Conservation (phyloP, 92 coral and sea anemone genomes). For the Diadumene lineata region DNA sequence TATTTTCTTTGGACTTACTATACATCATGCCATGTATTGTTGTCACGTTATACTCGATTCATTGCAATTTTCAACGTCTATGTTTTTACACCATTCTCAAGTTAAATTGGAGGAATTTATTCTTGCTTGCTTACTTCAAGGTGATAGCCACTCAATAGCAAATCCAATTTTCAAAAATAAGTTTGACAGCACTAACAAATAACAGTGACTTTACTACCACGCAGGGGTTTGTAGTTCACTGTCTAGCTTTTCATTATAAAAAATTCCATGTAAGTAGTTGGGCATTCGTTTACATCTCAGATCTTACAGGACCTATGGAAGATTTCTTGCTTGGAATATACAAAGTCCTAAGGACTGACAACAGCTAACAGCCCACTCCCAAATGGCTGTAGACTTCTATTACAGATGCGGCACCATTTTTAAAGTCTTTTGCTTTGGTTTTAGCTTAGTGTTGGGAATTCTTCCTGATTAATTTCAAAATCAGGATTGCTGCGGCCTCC, state of each 20-base stretch:
- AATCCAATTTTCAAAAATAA: neutral
- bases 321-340: neutral
- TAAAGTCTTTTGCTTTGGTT: conserved; percentile 22
- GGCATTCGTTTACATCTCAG: conserved; percentile 31
- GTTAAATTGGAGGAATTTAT: neutral
- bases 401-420: conserved; percentile 30
- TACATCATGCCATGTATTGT: neutral
- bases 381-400: conserved; percentile 16
- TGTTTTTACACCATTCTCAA: neutral
- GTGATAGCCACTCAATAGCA: neutral
- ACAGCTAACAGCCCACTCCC: conserved; percentile 9
- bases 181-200: neutral
- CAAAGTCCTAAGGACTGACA: neutral
- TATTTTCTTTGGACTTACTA: neutral
- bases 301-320: neutral
- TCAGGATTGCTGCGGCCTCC: conserved; percentile 28
- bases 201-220: neutral
- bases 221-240: neutral
- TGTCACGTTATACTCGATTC: neutral
- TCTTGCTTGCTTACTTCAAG: neutral
- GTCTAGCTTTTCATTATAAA: conserved; percentile 19
- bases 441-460: conserved; percentile 88
- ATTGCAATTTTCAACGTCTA: neutral
- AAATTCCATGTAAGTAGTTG: neutral
- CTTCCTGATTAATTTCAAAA: conserved; percentile 82